These are phyloP conservation scores for Timema podura DNA, from an alignment of 2,888 invertebrate species.

Conservation along the genomic window DNA sequence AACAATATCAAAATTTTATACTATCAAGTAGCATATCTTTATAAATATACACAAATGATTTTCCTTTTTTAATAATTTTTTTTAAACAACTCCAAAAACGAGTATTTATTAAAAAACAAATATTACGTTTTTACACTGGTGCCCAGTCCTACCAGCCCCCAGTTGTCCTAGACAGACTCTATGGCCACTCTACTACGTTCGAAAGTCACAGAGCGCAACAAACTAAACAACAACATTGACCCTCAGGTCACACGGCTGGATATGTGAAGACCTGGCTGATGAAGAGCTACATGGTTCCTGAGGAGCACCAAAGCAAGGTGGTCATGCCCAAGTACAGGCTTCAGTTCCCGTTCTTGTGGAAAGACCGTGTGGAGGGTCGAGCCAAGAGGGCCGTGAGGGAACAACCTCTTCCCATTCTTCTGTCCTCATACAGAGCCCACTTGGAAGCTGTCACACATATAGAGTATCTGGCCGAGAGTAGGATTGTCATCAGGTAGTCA, in stretches of 20 bases:
- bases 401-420: constrained; percentile 61
- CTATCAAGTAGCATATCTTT: no score
- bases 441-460: constrained; percentile 62
- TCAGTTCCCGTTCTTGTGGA: constrained; percentile 70
- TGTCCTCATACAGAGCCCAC: constrained; percentile 69
- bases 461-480: constrained; percentile 60
- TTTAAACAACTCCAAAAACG: no score
- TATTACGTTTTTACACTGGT: no score
- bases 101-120: no score
- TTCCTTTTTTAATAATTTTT: no score
- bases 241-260: constrained; percentile 54
- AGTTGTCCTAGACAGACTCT: no score
- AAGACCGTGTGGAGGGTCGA: constrained; percentile 60
- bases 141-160: no score
- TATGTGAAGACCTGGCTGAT: constrained; percentile 79
- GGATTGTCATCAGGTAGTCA: constrained; percentile 63
- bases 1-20: no score
- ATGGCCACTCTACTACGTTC: neutral
- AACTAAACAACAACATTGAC: constrained; percentile 21
- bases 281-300: constrained; percentile 56
- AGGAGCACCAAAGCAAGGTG: constrained; percentile 51
- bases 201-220: constrained; percentile 15
- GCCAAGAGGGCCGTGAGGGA: constrained; percentile 60
- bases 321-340: constrained; percentile 60
- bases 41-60: no score